Evolutionary conservation across 2,888 invertebrate genomes (phyloP), one percentile per base, ranked within the genome.

Genomic region (Willowsia nigromaculata): DNA sequence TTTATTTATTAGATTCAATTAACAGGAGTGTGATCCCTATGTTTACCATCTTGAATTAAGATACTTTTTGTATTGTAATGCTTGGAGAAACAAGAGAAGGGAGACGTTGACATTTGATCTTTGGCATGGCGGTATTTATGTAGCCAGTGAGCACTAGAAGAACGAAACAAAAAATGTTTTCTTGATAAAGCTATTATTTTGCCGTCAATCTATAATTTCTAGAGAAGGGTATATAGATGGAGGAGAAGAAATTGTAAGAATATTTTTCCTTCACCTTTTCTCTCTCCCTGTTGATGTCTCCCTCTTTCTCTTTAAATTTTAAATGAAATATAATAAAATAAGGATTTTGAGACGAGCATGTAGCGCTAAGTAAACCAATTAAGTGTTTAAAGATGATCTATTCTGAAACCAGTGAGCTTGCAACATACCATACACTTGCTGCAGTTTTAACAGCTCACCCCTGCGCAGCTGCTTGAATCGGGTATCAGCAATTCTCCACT

Each of bases 51-150:
- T 56, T 56, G 56, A 56, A 56, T 22, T 56, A 50, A 18, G n/a
- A 50, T n/a, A 50, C 50, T 15, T 50, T 50, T 7, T 15, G 6
- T 50, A 15, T 47, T 47, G 2, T 47, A 37, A 13, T 47, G 13
- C 2, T 5, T n/a, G 18, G 50, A 53, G 4, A 37, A 9, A 53
- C 25, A 9, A 33, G 65, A 30, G 65, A 18, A 65, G 40, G 30
- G 27, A 43, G 78, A 84, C 37, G 83, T 71, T 83, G 83, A 83
- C 84, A 74, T 25, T 71, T 84, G 71, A 84, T 71, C 84, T 53
- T 40, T 81, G 37, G 27, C 43, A 43, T 5, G 6, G 22, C 18
- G 37, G 22, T 40, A 37, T 71, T 40, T 71, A 71, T 71, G 68
- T 25, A 71, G 40, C 37, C 40, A 71, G 13, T 13, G n/a, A 27